phyloP scores from a whole-genome alignment of 1,140 invertebrate species.

The Tribolium castaneum region DNA sequence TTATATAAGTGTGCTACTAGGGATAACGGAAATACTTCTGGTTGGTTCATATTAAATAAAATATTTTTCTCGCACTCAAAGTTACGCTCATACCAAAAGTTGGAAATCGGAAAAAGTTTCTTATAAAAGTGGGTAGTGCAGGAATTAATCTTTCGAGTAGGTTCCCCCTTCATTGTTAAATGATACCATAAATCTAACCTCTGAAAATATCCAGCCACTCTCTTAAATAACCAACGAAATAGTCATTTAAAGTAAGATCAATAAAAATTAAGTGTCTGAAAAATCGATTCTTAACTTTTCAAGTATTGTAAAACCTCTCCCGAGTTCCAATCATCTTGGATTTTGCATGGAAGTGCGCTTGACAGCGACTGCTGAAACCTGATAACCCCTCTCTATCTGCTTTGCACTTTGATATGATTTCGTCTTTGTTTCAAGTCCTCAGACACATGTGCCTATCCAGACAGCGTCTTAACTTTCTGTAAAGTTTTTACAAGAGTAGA shows the following conservation, averaged over 20 bases:
- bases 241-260: background rate
- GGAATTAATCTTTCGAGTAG: constrained; percentile 4
- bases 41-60: background rate
- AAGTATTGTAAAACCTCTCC: constrained; percentile 1
- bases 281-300: background rate
- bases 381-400: background rate
- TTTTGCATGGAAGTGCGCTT: constrained; percentile 10
- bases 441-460: constrained; percentile 25
- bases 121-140: constrained; percentile 16
- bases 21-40: background rate
- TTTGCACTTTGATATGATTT: background rate
- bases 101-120: background rate
- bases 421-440: background rate
- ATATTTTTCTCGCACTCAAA: background rate
- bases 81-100: constrained; percentile 4
- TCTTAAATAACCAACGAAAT: background rate
- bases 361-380: constrained; percentile 1
- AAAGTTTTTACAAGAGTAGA: constrained; percentile 19
- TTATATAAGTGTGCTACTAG: too few species aligned
- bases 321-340: constrained; percentile 5
- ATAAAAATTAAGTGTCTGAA: background rate
- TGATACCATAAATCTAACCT: constrained; percentile 4
- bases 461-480: constrained; percentile 10
- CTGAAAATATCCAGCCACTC: background rate
- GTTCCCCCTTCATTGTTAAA: background rate